A percentile compares a stretch with the other conserved stretches of the same genome.
These are phyloP conservation scores for Dryadula phaetusa DNA, from an alignment of 2,888 invertebrate species.

Conservation along the genomic window DNA sequence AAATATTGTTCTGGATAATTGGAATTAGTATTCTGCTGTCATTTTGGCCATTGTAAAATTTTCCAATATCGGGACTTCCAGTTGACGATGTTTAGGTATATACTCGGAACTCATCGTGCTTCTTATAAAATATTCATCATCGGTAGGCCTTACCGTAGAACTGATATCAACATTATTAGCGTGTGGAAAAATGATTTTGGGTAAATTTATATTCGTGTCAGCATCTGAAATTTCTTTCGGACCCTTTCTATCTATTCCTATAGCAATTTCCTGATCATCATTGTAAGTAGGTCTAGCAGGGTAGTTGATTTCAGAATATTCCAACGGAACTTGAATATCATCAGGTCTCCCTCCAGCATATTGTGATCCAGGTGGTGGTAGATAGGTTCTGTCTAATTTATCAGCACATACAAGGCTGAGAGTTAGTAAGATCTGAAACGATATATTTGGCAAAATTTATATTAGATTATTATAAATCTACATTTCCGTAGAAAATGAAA, in stretches of 20 bases:
- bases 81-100: neutral
- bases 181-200: conserved; percentile 27
- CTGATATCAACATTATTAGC: neutral
- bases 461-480: neutral
- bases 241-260: conserved; percentile 50
- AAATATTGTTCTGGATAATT: conserved; percentile 37
- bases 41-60: conserved; percentile 9
- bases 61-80: neutral
- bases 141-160: neutral
- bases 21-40: conserved; percentile 42
- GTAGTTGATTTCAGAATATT: conserved; percentile 54
- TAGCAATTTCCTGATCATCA: conserved; percentile 31
- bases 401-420: conserved; percentile 58
- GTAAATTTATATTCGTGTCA: neutral
- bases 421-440: conserved; percentile 63
- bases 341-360: conserved; percentile 63
- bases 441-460: neutral
- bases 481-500: no score
- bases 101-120: neutral
- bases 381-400: conserved; percentile 66
- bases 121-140: neutral
- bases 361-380: conserved; percentile 69
- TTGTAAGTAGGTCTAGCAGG: conserved; percentile 36
- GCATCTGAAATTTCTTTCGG: conserved; percentile 30
- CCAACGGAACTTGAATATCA: conserved; percentile 59